A percentile compares a stretch with the other conserved stretches of the same genome.
Evolutionary conservation across 92 coral and sea anemone species (phyloP).

Genomic region (Palythoa heliodiscus): DNA sequence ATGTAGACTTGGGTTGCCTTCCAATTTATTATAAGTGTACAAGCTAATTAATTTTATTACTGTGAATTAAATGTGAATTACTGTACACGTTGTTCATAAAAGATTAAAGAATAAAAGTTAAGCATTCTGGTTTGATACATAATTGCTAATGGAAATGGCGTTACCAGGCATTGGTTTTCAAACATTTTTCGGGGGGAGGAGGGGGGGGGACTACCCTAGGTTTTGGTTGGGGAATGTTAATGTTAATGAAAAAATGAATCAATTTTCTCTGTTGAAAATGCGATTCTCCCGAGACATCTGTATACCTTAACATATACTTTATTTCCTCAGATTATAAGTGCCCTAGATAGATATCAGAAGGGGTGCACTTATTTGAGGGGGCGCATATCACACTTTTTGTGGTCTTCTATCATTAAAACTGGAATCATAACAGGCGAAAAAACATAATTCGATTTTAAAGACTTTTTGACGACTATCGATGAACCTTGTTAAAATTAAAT

Average conservation of each 20-base stretch:
- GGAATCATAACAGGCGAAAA: conserved; percentile 13
- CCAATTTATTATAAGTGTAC: not conserved
- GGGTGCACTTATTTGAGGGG: conserved; percentile 7
- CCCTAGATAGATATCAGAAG: conserved; percentile 7
- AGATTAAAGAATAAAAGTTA: not conserved
- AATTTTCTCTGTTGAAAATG: conserved; percentile 16
- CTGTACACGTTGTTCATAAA: not conserved
- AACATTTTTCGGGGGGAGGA: not conserved
- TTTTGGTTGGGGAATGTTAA: no score
- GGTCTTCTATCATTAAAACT: conserved; percentile 2
- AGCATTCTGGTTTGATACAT: conserved; percentile 1
- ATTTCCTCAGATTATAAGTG: conserved; percentile 3
- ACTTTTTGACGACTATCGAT: conserved; percentile 3
- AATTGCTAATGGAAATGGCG: not conserved
- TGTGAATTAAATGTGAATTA: conserved; percentile 1
- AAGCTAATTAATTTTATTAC: not conserved
- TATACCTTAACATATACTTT: conserved; percentile 13
- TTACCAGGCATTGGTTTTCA: not conserved
- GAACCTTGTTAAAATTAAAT: conserved; percentile 7
- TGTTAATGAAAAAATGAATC: conserved; percentile 23
- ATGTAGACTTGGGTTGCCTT: not conserved
- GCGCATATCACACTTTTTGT: conserved; percentile 5
- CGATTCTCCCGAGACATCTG: conserved; percentile 28
- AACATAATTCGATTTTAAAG: not conserved
- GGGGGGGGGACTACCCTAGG: no score